Evolutionary conservation across 1,140 invertebrate species (phyloP), one percentile per base, ranked within the genome.

Genomic region (Choristoneura fumiferana): DNA sequence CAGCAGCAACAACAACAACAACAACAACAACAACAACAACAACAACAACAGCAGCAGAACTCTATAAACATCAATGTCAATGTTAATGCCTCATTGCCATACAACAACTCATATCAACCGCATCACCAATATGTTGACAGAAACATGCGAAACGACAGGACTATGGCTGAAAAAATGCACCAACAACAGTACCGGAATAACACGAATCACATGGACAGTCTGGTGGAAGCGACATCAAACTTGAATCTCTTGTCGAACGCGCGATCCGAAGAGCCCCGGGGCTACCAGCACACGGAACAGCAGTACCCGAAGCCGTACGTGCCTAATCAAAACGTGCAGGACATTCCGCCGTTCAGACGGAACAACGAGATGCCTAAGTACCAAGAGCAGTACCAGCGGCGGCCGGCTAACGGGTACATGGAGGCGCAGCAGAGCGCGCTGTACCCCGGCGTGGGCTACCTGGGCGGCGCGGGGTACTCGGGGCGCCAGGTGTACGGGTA

Each of bases 181-280:
- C 76, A 71, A 33, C 52, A 60, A 6, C 73, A 73, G 18, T 86
- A 83, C 57, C 69, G 78, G 13, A 78, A 71, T 49, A 77, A 76
- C 29, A 54, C 67, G 3, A 82, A 76, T 38, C 40, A 71, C 0
- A 84, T 90, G 61, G 87, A 89, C 8, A 78, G 61, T 53, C 66
- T 90, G 62, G 73, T 78, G 22, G 86, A 89, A 9, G 86, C 85
- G 0, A 79, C 89, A 1, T 73, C 83, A 0, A 84, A 81, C 39
- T 59, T 90, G 62, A 89, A 81, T 58, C 58, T 89, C 34, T 65
- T 85, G n/a, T 53, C 77, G 0, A 84, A 72, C 56, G 80, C 81
- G 56, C 53, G 53, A 6, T 1, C 45, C 4, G 49, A 53, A 5
- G 29, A 35, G 29, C 49, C 17, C 4, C 8, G 39, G n/a, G n/a